phyloP scores from a whole-genome alignment of 2,888 invertebrate species.

The Leptinotarsa peninsularis region DNA sequence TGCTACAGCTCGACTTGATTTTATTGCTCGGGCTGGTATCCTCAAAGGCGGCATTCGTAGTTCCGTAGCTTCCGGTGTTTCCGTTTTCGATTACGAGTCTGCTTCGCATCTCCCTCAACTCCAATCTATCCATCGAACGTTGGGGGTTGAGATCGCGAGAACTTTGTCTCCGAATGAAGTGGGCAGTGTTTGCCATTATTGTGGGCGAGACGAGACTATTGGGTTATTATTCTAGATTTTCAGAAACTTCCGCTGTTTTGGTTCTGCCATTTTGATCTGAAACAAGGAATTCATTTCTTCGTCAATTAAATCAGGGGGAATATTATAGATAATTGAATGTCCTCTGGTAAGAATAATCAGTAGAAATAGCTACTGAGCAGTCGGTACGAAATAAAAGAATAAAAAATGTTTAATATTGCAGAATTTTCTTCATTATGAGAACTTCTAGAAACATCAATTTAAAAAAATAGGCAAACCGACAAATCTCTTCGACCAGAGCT shows the following conservation, averaged over 20 bases:
- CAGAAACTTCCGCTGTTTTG: not conserved
- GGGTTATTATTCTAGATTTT: constrained; percentile 16
- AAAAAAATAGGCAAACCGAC: too few relatives aligned
- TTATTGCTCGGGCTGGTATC: constrained; percentile 71
- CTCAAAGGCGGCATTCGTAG: constrained; percentile 85
- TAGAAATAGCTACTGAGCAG: too few relatives aligned
- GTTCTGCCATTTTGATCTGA: constrained; percentile 9
- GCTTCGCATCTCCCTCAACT: constrained; percentile 87
- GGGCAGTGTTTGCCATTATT: constrained; percentile 89
- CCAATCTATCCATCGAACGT: constrained; percentile 85
- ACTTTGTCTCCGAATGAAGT: constrained; percentile 88
- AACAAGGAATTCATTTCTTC: not conserved
- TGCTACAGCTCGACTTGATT: constrained; percentile 66
- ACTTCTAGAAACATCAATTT: too few relatives aligned
- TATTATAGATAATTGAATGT: not conserved
- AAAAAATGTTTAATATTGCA: too few relatives aligned
- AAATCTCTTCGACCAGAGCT: too few relatives aligned
- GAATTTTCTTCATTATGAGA: too few relatives aligned
- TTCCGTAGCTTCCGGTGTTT: constrained; percentile 75
- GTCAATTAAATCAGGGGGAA: not conserved
- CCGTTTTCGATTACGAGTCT: constrained; percentile 83
- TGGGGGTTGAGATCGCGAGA: constrained; percentile 85
- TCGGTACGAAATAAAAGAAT: too few relatives aligned
- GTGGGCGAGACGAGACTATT: not conserved
- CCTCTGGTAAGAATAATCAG: too few relatives aligned